phyloP scores from a whole-genome alignment of 2,797 vertebrate species.

The Eulemur rubriventer region DNA sequence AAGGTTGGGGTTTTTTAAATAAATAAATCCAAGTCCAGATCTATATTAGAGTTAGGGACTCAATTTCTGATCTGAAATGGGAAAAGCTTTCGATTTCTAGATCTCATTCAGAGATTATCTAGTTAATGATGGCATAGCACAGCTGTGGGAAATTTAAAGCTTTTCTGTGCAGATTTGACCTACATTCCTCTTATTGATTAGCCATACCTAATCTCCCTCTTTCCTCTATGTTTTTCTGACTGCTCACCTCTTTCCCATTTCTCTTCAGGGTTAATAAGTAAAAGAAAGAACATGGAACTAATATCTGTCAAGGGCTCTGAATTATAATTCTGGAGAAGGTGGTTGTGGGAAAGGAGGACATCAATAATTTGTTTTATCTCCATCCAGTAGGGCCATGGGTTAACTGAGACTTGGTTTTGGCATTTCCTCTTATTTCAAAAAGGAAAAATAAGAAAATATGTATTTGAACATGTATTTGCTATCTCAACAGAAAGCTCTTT shows the following conservation, averaged over 20 bases:
- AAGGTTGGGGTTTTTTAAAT: not conserved
- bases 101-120: not conserved
- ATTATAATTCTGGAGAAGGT: not conserved
- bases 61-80: not conserved
- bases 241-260: not conserved
- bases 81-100: not conserved
- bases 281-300: not conserved
- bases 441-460: conserved; percentile 2
- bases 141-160: not conserved
- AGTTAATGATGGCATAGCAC: not conserved
- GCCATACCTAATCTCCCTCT: not conserved
- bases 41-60: not conserved
- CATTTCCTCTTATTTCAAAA: conserved; percentile 18
- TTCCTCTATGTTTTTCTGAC: not conserved
- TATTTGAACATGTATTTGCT: conserved; percentile 40
- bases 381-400: not conserved
- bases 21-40: not conserved
- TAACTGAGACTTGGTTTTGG: conserved; percentile 39
- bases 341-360: not conserved
- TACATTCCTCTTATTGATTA: not conserved
- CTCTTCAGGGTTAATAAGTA: not conserved
- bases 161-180: not conserved
- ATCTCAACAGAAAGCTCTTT: conserved; percentile 47
- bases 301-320: not conserved
- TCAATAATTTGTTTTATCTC: not conserved